phyloP scores from a whole-genome alignment of 2,888 invertebrate genomes.

The Agrochola lychnidis region DNA sequence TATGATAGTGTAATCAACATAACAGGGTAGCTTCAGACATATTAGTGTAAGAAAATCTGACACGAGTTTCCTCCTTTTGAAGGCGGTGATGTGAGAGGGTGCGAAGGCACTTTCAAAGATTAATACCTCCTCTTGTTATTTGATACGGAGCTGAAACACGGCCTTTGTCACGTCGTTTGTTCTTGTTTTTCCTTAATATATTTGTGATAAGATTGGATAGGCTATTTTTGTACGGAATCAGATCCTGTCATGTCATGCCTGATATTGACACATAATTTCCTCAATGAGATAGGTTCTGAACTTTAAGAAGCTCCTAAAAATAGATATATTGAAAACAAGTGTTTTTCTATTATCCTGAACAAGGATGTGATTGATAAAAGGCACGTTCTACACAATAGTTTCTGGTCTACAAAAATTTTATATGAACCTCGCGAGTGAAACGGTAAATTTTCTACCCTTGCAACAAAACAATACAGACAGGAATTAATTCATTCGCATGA shows the following conservation, averaged over 20 bases:
- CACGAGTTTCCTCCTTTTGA: slow-evolving; percentile 60
- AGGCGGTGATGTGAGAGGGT: slow-evolving; percentile 66
- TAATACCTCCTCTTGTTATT: slow-evolving; percentile 71
- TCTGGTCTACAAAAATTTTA: neutral
- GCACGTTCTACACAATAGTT: neutral
- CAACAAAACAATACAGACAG: slow-evolving; percentile 16
- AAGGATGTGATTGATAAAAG: neutral
- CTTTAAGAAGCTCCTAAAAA: neutral
- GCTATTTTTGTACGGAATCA: slow-evolving; percentile 27
- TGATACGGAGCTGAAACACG: slow-evolving; percentile 46
- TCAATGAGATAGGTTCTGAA: neutral
- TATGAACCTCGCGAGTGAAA: neutral
- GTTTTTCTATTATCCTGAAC: neutral
- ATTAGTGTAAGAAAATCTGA: slow-evolving; percentile 25
- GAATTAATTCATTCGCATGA: slow-evolving; percentile 36
- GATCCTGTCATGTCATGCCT: slow-evolving; percentile 3
- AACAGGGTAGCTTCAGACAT: neutral
- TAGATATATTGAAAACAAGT: neutral
- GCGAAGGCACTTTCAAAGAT: slow-evolving; percentile 68
- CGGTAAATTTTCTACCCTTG: neutral
- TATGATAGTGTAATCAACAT: neutral
- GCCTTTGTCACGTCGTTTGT: slow-evolving; percentile 18
- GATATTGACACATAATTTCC: slow-evolving; percentile 30
- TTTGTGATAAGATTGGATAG: slow-evolving; percentile 21
- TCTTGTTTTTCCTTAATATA: slow-evolving; percentile 39